Evolutionary conservation across 2,888 invertebrate species (phyloP).

Genomic region (Carcina quercana): DNA sequence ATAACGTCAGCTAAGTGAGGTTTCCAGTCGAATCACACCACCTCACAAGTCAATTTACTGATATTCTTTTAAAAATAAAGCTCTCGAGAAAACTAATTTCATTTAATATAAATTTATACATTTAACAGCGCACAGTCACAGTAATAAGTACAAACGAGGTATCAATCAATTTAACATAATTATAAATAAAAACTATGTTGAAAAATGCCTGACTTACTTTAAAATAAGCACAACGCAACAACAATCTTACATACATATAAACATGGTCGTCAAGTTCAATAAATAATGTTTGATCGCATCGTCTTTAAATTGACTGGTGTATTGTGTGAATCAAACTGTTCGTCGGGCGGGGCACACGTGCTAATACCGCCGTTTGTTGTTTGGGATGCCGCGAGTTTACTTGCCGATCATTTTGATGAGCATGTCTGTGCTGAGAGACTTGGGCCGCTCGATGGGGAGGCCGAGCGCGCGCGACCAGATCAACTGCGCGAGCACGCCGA

Average conservation of each 20-base stretch:
- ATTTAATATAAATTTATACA: background rate
- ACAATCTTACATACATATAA: background rate
- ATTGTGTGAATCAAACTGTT: constrained; percentile 31
- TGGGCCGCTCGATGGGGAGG: constrained; percentile 89
- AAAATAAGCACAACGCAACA: no score
- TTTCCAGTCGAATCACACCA: constrained; percentile 48
- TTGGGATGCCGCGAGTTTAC: constrained; percentile 31
- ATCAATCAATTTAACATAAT: background rate
- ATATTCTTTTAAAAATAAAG: no score
- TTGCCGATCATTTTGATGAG: constrained; percentile 63
- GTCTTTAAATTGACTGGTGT: constrained; percentile 31
- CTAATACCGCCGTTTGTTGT: background rate
- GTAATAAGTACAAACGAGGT: constrained; percentile 10
- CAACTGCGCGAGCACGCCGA: constrained; percentile 88
- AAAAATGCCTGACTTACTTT: constrained; percentile 4
- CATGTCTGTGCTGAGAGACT: constrained; percentile 85
- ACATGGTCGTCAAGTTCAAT: no score
- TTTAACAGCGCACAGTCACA: constrained; percentile 6
- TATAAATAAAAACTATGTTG: no score
- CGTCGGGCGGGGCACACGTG: background rate
- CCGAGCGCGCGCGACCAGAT: constrained; percentile 92
- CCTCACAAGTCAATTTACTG: constrained; percentile 40
- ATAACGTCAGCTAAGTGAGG: constrained; percentile 28
- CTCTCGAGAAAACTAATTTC: no score
- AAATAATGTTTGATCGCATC: no score